Conservation (phyloP, 2,888 invertebrate genomes). For the Pyrgus malvae region DNA sequence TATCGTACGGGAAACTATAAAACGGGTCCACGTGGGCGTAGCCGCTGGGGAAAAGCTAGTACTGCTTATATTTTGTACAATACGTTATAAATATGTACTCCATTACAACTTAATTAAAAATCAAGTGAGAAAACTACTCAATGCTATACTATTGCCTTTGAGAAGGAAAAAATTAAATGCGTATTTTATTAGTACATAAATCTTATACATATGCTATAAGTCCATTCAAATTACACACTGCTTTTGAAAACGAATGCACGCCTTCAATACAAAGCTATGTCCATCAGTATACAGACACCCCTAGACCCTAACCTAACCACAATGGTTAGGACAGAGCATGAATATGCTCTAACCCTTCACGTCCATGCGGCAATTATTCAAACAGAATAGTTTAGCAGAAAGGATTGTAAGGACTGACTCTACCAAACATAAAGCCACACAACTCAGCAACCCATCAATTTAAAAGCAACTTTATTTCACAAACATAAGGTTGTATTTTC, state of each 20-base stretch:
- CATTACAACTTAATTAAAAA: no score
- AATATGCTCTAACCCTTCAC: slow-evolving; percentile 78
- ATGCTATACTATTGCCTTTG: no score
- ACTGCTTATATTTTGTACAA: no score
- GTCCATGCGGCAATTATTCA: slow-evolving; percentile 82
- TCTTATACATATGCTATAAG: no score
- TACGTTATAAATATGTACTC: no score
- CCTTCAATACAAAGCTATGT: slow-evolving; percentile 19
- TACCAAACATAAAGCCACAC: background rate
- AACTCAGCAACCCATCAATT: background rate
- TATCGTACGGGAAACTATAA: no score
- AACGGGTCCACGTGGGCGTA: no score
- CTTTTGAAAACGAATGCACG: slow-evolving; percentile 8
- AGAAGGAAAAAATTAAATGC: no score
- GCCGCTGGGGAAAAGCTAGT: no score
- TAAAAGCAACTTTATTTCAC: slow-evolving; percentile 34
- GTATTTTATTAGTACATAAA: no score
- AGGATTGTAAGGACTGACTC: slow-evolving; percentile 71
- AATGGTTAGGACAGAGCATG: slow-evolving; percentile 71
- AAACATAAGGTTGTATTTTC: slow-evolving; percentile 32
- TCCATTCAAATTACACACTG: background rate
- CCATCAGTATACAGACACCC: slow-evolving; percentile 27
- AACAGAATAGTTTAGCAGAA: slow-evolving; percentile 82
- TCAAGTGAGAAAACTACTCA: no score
- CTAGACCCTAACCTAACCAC: slow-evolving; percentile 65